Percentiles rank a stretch among this genome's conserved stretches.
phyloP scores from a whole-genome alignment of 2,113 vertebrate species.

The Psilopsiagon aurifrons region DNA sequence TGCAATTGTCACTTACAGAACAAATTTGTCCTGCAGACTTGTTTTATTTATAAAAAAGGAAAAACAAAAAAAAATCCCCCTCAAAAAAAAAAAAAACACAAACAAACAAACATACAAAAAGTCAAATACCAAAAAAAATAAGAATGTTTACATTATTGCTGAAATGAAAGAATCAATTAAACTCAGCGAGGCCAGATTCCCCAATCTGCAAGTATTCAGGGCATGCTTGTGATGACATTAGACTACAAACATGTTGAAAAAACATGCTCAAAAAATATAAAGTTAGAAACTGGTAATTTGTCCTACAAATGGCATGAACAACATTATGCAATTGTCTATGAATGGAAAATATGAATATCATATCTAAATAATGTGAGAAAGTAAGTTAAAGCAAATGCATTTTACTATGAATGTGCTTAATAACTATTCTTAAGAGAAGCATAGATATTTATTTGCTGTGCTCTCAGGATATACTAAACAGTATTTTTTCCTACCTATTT shows the following conservation, averaged over 20 bases:
- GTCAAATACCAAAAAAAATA: neutral
- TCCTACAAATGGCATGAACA: neutral
- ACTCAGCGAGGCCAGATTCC: neutral
- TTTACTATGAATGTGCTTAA: neutral
- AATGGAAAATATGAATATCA: neutral
- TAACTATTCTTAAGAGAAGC: neutral
- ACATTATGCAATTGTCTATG: neutral
- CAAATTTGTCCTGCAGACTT: neutral
- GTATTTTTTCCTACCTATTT: neutral
- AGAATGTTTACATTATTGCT: neutral
- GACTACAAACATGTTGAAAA: neutral
- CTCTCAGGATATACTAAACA: neutral
- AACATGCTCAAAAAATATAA: neutral
- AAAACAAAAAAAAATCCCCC: neutral
- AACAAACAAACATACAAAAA: neutral
- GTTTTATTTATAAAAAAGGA: neutral
- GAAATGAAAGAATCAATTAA: neutral
- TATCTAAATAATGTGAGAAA: neutral
- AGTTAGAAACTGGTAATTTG: neutral
- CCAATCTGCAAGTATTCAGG: neutral
- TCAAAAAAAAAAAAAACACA: neutral
- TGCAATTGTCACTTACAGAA: neutral
- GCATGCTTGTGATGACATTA: neutral
- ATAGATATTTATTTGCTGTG: neutral
- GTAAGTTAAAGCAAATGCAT: neutral